Base-by-base conservation (phyloP, 2,113 vertebrate genomes). In the Rhombomys opimus region DNA sequence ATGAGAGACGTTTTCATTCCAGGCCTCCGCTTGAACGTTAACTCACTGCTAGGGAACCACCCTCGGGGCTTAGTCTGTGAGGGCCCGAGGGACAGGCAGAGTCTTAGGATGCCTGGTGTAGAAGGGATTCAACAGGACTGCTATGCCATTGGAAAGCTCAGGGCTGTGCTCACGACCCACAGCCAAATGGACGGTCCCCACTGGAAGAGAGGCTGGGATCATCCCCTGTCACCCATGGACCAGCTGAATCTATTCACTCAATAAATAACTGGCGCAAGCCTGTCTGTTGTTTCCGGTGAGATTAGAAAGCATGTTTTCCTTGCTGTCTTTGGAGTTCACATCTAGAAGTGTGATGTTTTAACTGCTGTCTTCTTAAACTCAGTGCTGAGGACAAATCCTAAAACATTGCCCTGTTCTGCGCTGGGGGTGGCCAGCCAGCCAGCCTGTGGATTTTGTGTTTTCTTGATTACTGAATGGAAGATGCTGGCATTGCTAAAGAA, bases 1-100 rank as follows among this genome's bases (percentile, higher is more conserved):
- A 95, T 72, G 6, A 46, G 93, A 88, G 94, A 92, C 35, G 0
- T 32, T 91, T 96, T 96, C 89, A 96, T 96, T 86, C 95, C 92
- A 96, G 96, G 93, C 89, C 95, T 93, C 91, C 10, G 93, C 68
- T 11, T 7, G 38, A 20, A 46, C 5, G 54, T 20, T 9, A 38
- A 87, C 68, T 30, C 4, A 90, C 97, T 93, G 88, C 95, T 59
- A 35, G 96, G 91, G 95, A 94, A 50, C 65, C 11, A 25, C 27
- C 52, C 18, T 0, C 4, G 38, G 13, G 70, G 8, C 54, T 93
- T 89, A 95, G 87, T 84, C 65, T 63, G 0, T 32, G 11, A 9
- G 13, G 20, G 20, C 57, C 95, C 10, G 76, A 50, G 76, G 80
- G 22, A 32, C 32, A 1, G 0, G 52, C 5, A 9, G 25, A 12